Evolutionary conservation across 2,888 invertebrate species (phyloP).

Genomic region (Acanthosepion lycidas): DNA sequence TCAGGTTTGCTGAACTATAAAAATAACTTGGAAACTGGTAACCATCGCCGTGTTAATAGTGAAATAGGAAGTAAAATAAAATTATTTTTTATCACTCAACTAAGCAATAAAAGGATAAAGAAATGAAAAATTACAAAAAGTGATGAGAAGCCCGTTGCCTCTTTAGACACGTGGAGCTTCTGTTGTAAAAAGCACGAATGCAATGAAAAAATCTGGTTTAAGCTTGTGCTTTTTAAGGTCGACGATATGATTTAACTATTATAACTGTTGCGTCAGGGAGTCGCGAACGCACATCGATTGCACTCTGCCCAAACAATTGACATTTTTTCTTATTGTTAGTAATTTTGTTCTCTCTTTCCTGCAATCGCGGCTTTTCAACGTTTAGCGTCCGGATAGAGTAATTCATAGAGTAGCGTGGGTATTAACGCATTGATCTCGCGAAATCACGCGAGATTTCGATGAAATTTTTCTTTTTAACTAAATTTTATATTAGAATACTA

Average conservation of each 20-base stretch:
- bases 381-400: background rate
- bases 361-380: background rate
- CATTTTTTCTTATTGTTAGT: background rate
- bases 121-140: background rate
- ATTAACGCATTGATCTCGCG: background rate
- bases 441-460: background rate
- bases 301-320: background rate
- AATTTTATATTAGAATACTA: background rate
- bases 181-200: background rate
- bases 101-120: background rate
- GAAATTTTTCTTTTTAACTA: background rate
- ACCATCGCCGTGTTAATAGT: background rate
- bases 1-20: background rate
- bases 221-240: background rate
- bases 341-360: background rate
- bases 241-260: background rate
- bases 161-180: slow-evolving; percentile 41
- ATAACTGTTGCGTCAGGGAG: background rate
- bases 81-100: background rate
- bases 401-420: background rate
- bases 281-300: background rate
- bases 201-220: background rate
- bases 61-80: background rate
- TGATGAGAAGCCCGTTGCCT: background rate
- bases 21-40: background rate